phyloP scores from a whole-genome alignment of 2,888 invertebrate genomes.

The Megaustenia siamemsis region DNA sequence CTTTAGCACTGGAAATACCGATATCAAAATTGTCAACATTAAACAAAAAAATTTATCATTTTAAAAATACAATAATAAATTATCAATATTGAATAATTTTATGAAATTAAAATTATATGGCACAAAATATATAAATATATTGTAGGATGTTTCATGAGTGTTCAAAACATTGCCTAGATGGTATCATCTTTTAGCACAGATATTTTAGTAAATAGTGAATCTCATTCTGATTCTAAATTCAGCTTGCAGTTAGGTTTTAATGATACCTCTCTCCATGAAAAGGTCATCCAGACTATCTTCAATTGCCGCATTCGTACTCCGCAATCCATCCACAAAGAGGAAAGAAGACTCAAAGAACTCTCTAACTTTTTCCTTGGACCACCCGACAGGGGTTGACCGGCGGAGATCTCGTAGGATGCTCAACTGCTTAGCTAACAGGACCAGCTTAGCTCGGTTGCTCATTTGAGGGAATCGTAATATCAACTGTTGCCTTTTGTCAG shows the following conservation, averaged over 20 bases:
- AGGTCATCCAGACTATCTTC: constrained; percentile 81
- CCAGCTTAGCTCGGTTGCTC: constrained; percentile 86
- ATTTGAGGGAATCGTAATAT: constrained; percentile 83
- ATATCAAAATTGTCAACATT: no score
- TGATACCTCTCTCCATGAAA: constrained; percentile 62
- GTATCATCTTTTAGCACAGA: no score
- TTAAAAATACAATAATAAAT: no score
- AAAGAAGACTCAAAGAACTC: constrained; percentile 87
- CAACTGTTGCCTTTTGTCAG: constrained; percentile 84
- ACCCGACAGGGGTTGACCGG: constrained; percentile 82
- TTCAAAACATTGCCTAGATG: no score
- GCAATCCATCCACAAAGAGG: constrained; percentile 85
- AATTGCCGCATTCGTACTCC: constrained; percentile 84
- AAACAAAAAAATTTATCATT: no score
- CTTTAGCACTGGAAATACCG: no score
- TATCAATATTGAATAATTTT: no score
- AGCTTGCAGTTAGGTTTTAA: background rate
- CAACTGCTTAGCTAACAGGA: constrained; percentile 90
- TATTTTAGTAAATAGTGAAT: no score
- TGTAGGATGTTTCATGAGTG: no score
- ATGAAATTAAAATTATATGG: no score
- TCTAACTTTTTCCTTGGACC: constrained; percentile 83
- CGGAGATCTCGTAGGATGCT: constrained; percentile 88
- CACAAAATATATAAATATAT: no score
- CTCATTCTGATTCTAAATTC: no score